phyloP scores from a whole-genome alignment of 2,797 vertebrate species.

The Catharus ustulatus region DNA sequence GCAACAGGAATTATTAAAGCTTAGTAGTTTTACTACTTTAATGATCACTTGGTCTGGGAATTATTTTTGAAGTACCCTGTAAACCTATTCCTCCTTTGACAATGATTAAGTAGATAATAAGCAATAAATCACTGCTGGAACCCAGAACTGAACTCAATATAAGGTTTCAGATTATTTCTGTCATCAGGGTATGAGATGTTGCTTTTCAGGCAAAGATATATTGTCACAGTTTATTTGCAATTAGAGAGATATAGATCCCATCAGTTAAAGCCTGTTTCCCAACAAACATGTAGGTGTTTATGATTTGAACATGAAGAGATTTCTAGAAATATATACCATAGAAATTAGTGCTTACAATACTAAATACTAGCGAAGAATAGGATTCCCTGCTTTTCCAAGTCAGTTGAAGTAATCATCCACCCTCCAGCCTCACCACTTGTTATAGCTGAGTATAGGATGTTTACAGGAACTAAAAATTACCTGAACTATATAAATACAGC shows the following conservation, averaged over 20 bases:
- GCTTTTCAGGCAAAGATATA: background rate
- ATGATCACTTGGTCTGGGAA: background rate
- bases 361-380: background rate
- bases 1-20: background rate
- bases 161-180: background rate
- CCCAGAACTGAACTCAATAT: background rate
- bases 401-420: constrained; percentile 90
- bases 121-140: background rate
- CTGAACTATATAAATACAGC: constrained; percentile 11
- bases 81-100: background rate
- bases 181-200: background rate
- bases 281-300: background rate
- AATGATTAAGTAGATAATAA: background rate
- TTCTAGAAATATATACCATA: background rate
- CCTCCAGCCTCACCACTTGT: constrained; percentile 80
- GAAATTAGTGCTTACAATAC: background rate
- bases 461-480: constrained; percentile 86
- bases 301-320: background rate
- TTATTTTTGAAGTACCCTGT: background rate
- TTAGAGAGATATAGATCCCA: background rate
- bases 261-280: background rate
- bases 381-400: constrained; percentile 69
- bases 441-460: constrained; percentile 96
- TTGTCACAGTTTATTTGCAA: constrained; percentile 12
- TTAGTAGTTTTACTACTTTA: background rate